Evolutionary conservation across 2,113 vertebrate genomes (phyloP), one percentile per base, ranked within the genome.

Genomic region (Oncorhynchus nerka): DNA sequence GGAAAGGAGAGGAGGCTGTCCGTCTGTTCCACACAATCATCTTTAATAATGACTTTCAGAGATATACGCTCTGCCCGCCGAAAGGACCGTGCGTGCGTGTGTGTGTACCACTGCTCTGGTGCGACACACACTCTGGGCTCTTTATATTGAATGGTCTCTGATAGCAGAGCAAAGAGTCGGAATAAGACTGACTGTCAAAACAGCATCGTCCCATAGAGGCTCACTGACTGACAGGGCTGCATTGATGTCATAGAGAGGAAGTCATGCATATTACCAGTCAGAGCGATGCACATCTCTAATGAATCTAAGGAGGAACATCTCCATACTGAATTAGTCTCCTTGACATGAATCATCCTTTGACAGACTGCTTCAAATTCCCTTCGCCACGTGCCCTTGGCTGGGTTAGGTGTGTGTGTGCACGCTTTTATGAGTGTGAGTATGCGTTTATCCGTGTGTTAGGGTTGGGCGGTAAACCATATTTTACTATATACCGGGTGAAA

Each of bases 41-140:
- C 89, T 92, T 87, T 91, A 92, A 93, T 91, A 93, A 93, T 87
- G 92, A 90, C 92, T 93, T 89, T 79, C 39, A 87, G 81, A 87
- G 85, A 83, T 83, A 87, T n/a, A 79, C 78, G 83, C 75, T 70
- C n/a, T 20, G 55, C 55, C 16, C 55, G 20, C 55, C n/a, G 55
- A 57, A 57, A 20, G 20, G 19, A 4, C 51, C 49, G 19, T 2
- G 59, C 6, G 49, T 1, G 1, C 4, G 13, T 16, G 49, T 4
- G 15, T 55, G 15, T 55, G 15, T 22, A 24, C 13, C 55, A 45
- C 20, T 45, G 39, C 8, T 45, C 39, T 45, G 39, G 39, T 45
- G 39, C 1, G 8, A 30, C 26, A 30, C 68, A 48, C 68, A 69
- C 19, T 1, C 28, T 6, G 68, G 66, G 32, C 85, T 82, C 81